These are phyloP conservation scores for Nycteola revayana DNA, from an alignment of 2,888 invertebrate species.

Conservation along the genomic window DNA sequence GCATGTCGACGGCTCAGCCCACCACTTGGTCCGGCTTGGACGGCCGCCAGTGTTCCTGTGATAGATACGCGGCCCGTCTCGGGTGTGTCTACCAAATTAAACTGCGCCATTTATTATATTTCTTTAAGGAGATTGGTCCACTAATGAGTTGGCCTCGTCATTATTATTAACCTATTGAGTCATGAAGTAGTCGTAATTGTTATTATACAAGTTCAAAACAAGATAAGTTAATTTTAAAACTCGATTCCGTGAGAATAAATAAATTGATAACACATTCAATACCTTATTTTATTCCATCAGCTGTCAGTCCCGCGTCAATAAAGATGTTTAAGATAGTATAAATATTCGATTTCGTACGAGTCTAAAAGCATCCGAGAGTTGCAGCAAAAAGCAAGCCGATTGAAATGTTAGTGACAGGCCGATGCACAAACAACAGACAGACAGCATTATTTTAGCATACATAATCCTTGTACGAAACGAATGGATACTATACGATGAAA, in stretches of 20 bases:
- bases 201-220: no score
- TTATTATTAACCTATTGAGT: slow-evolving; percentile 37
- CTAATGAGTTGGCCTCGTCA: slow-evolving; percentile 62
- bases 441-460: slow-evolving; percentile 79
- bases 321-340: slow-evolving; percentile 75
- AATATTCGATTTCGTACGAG: slow-evolving; percentile 69
- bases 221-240: slow-evolving; percentile 14
- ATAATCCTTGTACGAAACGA: slow-evolving; percentile 78
- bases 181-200: slow-evolving; percentile 4
- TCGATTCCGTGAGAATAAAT: slow-evolving; percentile 9
- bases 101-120: slow-evolving; percentile 77
- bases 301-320: slow-evolving; percentile 75
- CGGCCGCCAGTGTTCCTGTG: slow-evolving; percentile 68
- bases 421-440: slow-evolving; percentile 77
- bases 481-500: slow-evolving; percentile 69
- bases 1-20: slow-evolving; percentile 72
- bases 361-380: slow-evolving; percentile 57
- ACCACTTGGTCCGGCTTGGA: slow-evolving; percentile 76
- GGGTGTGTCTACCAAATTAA: slow-evolving; percentile 79
- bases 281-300: slow-evolving; percentile 57
- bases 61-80: slow-evolving; percentile 74
- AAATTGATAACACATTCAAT: slow-evolving; percentile 34
- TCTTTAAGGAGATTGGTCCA: slow-evolving; percentile 65
- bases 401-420: slow-evolving; percentile 79
- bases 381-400: slow-evolving; percentile 72